Percentiles rank a stretch among this genome's conserved stretches.
Conservation (phyloP, 2,113 vertebrate genomes). For the Thunnus thynnus region DNA sequence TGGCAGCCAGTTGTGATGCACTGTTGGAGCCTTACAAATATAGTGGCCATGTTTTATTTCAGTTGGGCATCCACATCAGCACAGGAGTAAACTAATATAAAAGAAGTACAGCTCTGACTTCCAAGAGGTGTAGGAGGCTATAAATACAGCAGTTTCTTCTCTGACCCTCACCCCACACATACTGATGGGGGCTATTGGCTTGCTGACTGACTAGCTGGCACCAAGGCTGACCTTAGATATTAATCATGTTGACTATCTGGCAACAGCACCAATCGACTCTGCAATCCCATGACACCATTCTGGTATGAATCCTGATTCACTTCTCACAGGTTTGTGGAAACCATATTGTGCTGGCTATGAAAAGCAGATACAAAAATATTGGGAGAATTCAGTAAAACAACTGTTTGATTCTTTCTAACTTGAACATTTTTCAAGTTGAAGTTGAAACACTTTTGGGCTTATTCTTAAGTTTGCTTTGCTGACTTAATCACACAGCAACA, state of each 20-base stretch:
- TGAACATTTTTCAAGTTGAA: no score
- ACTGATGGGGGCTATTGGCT: slow-evolving; percentile 20
- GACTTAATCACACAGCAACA: neutral
- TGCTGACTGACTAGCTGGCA: slow-evolving; percentile 36
- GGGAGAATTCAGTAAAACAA: neutral
- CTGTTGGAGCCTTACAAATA: slow-evolving; percentile 8
- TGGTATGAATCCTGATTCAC: neutral
- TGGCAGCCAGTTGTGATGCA: neutral
- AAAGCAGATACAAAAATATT: neutral
- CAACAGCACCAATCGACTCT: slow-evolving; percentile 7
- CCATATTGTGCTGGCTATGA: neutral
- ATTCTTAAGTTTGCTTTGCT: neutral
- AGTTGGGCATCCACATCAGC: slow-evolving; percentile 13
- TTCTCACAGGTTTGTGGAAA: neutral
- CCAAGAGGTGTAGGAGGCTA: neutral
- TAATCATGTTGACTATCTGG: slow-evolving; percentile 17
- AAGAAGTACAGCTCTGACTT: neutral
- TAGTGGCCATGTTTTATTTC: slow-evolving; percentile 26
- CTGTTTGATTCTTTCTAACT: neutral
- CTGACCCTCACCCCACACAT: slow-evolving; percentile 29
- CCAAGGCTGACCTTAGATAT: slow-evolving; percentile 24
- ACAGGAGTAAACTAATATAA: slow-evolving; percentile 8
- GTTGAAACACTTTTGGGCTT: no score
- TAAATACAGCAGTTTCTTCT: slow-evolving; percentile 44
- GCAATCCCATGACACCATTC: neutral